A percentile compares a stretch with the other conserved stretches of the same genome.
Evolutionary conservation across 2,888 invertebrate genomes (phyloP).

Genomic region (Tetranychus piercei): DNA sequence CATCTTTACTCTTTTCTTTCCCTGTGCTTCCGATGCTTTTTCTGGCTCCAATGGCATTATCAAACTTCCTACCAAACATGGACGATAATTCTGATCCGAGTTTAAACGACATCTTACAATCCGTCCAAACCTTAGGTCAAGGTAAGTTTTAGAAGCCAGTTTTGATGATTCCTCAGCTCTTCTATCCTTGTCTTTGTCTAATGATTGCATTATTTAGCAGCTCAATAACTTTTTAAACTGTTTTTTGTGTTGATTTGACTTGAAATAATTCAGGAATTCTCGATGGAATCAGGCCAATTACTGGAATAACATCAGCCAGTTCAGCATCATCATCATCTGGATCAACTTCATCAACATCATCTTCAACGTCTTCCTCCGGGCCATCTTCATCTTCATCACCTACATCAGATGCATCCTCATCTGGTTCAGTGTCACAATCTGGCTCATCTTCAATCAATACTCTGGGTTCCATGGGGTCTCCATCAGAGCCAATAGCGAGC

Average conservation of each 20-base stretch:
- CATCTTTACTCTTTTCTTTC: constrained; percentile 5
- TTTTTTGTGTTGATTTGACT: not conserved
- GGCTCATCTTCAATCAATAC: not conserved
- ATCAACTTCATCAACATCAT: not conserved
- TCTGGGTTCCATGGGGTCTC: not conserved
- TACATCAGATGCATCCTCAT: not conserved
- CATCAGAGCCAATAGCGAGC: not conserved
- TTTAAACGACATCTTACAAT: not conserved
- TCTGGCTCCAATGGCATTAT: not conserved
- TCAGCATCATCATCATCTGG: not conserved
- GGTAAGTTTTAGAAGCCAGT: not conserved
- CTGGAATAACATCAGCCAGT: not conserved
- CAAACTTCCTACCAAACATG: not conserved
- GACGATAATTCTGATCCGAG: constrained; percentile 1
- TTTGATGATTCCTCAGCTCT: not conserved
- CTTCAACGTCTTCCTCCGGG: not conserved
- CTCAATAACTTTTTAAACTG: not conserved
- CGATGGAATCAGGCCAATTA: not conserved
- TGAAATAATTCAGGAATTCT: not conserved
- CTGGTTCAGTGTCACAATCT: not conserved
- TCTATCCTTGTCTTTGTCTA: too few relatives aligned
- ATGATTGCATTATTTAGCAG: too few relatives aligned
- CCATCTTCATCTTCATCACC: not conserved
- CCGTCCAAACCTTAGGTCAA: not conserved
- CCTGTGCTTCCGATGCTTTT: constrained; percentile 5